Evolutionary conservation across 2,797 vertebrate genomes (phyloP), one percentile per base, ranked within the genome.

Genomic region (Lepilemur septentrionalis): DNA sequence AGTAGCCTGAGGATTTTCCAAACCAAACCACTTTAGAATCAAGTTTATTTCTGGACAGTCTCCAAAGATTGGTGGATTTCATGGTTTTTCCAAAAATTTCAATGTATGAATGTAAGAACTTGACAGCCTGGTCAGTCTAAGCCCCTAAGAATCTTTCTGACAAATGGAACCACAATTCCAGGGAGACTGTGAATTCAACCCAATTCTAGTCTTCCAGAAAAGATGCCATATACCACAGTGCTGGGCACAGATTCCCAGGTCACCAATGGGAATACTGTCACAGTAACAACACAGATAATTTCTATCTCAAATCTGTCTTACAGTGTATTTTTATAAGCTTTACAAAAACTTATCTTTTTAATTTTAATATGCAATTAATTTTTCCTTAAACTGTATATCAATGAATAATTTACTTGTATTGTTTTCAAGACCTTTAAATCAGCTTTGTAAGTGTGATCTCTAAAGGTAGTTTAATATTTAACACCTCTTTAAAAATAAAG

Each of bases 401-500:
- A 13, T 55, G 18, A 84, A 81, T 87, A 94, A 95, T 81, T 89
- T 85, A 76, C 38, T 18, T 84, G 14, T 75, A 38, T 89, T 73
- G 46, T 91, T 91, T 93, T 14, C 35, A 96, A 92, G 61, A 75
- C 22, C 1, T 84, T 88, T 91, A 86, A 63, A 85, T 59, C 18
- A 88, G 52, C 15, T 86, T 89, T 48, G n/a, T 59, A 78, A 82
- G 17, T 65, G 4, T 55, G 78, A 48, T 88, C n/a, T 88, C 90
- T 93, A 78, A 90, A 59, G 52, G 43, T 22, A 95, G 89, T 63
- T 75, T 55, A 38, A 28, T 89, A 89, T 89, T 95, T 87, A 93
- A 63, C 88, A 25, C 69, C 13, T 48, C 38, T 84, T 70, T 78
- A 69, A 94, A 83, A 59, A 89, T 72, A 93, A 89, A 94, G 79